Percentiles rank a stretch among this genome's conserved stretches.
phyloP scores from a whole-genome alignment of 2,888 invertebrate species.

The Caenorhabditis japonica region DNA sequence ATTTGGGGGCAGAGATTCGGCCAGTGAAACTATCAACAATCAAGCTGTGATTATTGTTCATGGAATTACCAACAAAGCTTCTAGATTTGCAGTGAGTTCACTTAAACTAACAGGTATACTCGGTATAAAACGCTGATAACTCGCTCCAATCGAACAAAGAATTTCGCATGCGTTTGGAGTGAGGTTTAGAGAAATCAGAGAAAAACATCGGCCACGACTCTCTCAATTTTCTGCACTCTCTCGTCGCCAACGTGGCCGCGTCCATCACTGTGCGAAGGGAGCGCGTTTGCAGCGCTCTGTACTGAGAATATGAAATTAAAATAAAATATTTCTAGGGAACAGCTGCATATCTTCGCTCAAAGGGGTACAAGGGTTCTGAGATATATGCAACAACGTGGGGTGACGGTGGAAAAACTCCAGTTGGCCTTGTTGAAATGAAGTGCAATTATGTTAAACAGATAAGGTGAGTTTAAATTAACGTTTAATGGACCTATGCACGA shows the following conservation, averaged over 20 bases:
- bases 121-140: too few relatives aligned
- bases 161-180: too few relatives aligned
- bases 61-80: conserved; percentile 75
- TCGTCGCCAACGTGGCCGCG: too few relatives aligned
- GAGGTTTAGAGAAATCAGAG: too few relatives aligned
- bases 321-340: conserved; percentile 66
- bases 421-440: conserved; percentile 75
- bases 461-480: conserved; percentile 51
- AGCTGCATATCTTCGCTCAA: conserved; percentile 58
- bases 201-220: too few relatives aligned
- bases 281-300: too few relatives aligned
- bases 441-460: conserved; percentile 76
- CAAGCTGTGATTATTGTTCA: conserved; percentile 75
- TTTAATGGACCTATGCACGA: too few relatives aligned
- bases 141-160: too few relatives aligned
- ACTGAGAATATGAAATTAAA: too few relatives aligned
- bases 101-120: too few relatives aligned
- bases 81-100: conserved; percentile 40
- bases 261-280: too few relatives aligned
- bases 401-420: conserved; percentile 73
- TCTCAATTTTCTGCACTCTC: too few relatives aligned
- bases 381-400: conserved; percentile 76
- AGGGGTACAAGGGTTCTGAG: conserved; percentile 69
- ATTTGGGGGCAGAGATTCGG: conserved; percentile 66
- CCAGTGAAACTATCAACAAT: conserved; percentile 24